These are phyloP conservation scores for Forbesichthys agassizii DNA, from an alignment of 2,113 vertebrate genomes.

Conservation along the genomic window DNA sequence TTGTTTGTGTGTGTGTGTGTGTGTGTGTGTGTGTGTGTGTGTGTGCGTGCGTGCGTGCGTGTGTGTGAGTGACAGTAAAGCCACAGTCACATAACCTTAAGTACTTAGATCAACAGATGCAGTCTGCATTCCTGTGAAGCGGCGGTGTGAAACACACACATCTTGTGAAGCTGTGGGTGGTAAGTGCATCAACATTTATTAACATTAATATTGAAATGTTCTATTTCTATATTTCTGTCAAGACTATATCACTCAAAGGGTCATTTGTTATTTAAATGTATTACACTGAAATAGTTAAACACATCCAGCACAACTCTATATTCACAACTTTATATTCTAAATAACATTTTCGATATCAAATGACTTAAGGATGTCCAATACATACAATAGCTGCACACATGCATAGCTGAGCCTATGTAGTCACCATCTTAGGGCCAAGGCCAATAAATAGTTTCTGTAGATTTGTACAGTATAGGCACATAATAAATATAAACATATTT, in stretches of 20 bases:
- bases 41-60: constrained; percentile 10
- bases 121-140: constrained; percentile 7
- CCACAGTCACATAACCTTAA: neutral
- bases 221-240: neutral
- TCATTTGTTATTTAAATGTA: neutral
- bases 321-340: no score
- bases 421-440: neutral
- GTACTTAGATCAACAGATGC: constrained; percentile 51
- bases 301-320: no score
- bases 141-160: constrained; percentile 19
- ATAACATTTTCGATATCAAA: neutral
- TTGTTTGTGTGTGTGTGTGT: constrained; percentile 18
- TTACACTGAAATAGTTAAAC: neutral
- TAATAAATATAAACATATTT: constrained; percentile 48
- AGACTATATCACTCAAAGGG: neutral
- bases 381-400: no score
- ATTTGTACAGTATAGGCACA: constrained; percentile 28
- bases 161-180: constrained; percentile 25
- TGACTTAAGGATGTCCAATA: neutral
- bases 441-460: constrained; percentile 36
- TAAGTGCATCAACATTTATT: constrained; percentile 40
- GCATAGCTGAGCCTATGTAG: neutral
- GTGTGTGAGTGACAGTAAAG: neutral
- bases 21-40: constrained; percentile 6
- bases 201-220: neutral